These are phyloP conservation scores for Halictus rubicundus DNA, from an alignment of 1,140 invertebrate genomes.

Conservation along the genomic window DNA sequence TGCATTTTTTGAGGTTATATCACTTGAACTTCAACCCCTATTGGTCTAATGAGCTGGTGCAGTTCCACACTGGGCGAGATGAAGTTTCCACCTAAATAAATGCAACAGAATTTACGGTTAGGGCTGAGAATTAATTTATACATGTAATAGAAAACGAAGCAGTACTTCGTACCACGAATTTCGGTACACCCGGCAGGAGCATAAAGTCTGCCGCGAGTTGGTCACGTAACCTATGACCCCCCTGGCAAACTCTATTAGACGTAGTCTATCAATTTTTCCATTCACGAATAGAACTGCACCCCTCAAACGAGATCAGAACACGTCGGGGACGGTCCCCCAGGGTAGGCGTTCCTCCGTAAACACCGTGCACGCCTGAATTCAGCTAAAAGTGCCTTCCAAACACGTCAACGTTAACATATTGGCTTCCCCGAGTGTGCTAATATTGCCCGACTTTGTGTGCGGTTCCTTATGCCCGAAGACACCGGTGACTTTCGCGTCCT, in stretches of 20 bases:
- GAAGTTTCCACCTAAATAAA: too few relatives aligned
- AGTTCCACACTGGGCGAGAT: too few relatives aligned
- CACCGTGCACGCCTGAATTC: neutral
- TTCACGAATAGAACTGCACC: neutral
- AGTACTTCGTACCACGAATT: too few relatives aligned
- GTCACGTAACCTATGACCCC: neutral
- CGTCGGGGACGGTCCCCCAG: neutral
- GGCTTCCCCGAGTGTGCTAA: neutral
- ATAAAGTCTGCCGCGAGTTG: neutral
- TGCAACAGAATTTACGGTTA: too few relatives aligned
- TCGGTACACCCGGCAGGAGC: too few relatives aligned
- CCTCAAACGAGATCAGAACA: neutral
- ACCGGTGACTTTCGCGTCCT: neutral
- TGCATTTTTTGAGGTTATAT: too few relatives aligned
- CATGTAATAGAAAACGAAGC: too few relatives aligned
- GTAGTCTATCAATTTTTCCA: neutral
- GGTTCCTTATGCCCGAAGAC: neutral
- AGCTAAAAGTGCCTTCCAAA: conserved; percentile 8
- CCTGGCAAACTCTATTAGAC: neutral
- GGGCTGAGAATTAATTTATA: too few relatives aligned
- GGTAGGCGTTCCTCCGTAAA: neutral
- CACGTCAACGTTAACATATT: conserved; percentile 1
- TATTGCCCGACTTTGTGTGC: neutral
- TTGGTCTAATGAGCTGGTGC: too few relatives aligned
- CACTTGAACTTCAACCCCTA: too few relatives aligned